phyloP scores from a whole-genome alignment of 2,888 invertebrate genomes.

The Mycalesis mineus region DNA sequence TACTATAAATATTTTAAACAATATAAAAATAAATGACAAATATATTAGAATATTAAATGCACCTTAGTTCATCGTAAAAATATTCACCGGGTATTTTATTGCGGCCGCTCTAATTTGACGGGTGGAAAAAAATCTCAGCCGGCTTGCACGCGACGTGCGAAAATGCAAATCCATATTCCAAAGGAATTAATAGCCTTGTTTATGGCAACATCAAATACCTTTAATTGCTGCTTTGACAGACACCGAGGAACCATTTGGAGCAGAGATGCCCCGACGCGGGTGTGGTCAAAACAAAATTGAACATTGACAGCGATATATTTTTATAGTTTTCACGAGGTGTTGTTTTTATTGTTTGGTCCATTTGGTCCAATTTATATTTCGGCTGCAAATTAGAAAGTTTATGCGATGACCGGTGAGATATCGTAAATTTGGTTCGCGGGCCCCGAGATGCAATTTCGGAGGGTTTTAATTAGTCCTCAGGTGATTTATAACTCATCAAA shows the following conservation, averaged over 20 bases:
- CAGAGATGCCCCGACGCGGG: conserved; percentile 57
- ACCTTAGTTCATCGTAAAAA: conserved; percentile 12
- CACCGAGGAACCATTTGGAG: conserved; percentile 52
- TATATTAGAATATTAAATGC: background rate
- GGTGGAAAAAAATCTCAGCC: conserved; percentile 20
- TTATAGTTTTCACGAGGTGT: conserved; percentile 67
- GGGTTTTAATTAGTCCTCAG: conserved; percentile 66
- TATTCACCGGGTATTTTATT: conserved; percentile 22
- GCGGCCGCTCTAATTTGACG: conserved; percentile 23
- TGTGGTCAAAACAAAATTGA: conserved; percentile 66
- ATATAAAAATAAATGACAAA: conserved; percentile 25
- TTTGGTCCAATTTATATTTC: conserved; percentile 52
- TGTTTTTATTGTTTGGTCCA: conserved; percentile 58
- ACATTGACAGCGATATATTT: conserved; percentile 66
- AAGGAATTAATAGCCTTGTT: conserved; percentile 58
- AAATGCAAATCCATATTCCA: conserved; percentile 37
- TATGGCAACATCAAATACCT: conserved; percentile 65
- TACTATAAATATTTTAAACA: conserved; percentile 25
- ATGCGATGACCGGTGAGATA: conserved; percentile 59
- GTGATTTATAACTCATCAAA: conserved; percentile 70
- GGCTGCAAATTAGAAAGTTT: conserved; percentile 74
- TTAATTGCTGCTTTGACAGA: conserved; percentile 77
- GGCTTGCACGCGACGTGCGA: conserved; percentile 26
- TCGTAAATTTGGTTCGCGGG: conserved; percentile 71
- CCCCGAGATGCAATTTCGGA: conserved; percentile 52